These are phyloP conservation scores for Manacus vitellinus DNA, from an alignment of 2,113 vertebrate genomes.

Conservation along the genomic window DNA sequence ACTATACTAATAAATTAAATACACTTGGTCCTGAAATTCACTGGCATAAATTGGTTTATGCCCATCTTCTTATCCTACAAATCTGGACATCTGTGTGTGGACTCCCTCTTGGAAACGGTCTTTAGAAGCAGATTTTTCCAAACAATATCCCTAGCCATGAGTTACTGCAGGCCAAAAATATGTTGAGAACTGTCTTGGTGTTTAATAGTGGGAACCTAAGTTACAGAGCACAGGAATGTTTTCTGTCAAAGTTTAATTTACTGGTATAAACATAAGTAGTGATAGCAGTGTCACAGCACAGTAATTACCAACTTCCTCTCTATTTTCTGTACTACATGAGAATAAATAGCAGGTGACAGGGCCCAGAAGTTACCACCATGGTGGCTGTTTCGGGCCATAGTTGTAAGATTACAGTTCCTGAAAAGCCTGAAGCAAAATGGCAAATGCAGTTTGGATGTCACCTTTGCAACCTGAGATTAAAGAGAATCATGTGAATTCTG, in stretches of 20 bases:
- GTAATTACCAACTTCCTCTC: background rate
- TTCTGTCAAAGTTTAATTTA: background rate
- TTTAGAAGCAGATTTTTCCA: background rate
- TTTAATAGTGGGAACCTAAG: background rate
- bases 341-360: background rate
- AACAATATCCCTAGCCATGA: background rate
- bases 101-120: background rate
- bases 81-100: background rate
- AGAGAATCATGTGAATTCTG: background rate
- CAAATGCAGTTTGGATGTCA: background rate
- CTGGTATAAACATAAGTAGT: background rate
- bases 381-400: background rate
- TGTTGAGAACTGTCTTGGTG: background rate
- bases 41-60: background rate
- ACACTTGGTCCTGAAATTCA: background rate
- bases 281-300: background rate
- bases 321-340: background rate
- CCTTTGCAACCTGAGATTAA: background rate
- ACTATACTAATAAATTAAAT: background rate
- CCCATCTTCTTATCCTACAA: background rate
- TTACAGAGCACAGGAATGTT: background rate
- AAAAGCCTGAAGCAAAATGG: background rate
- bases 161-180: background rate
- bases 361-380: rapidly evolving
- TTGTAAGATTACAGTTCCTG: background rate